These are phyloP conservation scores for Cheiracanthium punctorium DNA, from an alignment of 2,888 invertebrate species.

Conservation along the genomic window DNA sequence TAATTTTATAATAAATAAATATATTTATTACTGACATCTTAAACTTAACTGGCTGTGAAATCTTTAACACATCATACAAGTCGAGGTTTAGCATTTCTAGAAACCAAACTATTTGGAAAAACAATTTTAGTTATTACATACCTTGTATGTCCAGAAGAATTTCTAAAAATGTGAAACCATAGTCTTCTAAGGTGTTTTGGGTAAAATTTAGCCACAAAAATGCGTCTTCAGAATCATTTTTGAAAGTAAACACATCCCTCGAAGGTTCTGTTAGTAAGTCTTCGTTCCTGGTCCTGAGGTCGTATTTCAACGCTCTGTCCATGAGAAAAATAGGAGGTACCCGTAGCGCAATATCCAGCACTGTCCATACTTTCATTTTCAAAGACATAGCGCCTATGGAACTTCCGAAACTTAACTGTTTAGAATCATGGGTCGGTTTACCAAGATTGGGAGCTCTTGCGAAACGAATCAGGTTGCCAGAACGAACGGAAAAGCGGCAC, in stretches of 20 bases:
- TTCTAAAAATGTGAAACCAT: conserved; percentile 19
- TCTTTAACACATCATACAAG: too few relatives aligned
- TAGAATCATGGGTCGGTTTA: neutral
- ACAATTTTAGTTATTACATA: too few relatives aligned
- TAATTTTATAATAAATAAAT: too few relatives aligned
- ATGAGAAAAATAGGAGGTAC: conserved; percentile 94
- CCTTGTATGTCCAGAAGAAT: conserved; percentile 31
- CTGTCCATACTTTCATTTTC: conserved; percentile 45
- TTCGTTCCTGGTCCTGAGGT: neutral
- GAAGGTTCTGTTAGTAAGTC: neutral
- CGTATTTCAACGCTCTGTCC: conserved; percentile 85
- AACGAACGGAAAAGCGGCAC: neutral
- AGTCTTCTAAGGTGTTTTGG: neutral
- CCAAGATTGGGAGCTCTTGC: neutral
- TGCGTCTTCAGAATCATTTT: neutral
- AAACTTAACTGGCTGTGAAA: too few relatives aligned
- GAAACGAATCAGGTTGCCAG: conserved; percentile 30
- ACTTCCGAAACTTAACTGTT: neutral
- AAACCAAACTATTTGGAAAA: too few relatives aligned
- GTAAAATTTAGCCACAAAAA: neutral
- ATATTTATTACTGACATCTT: too few relatives aligned
- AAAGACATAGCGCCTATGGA: conserved; percentile 21
- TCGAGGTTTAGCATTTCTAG: too few relatives aligned
- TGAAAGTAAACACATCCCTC: neutral
- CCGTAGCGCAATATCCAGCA: conserved; percentile 85